Evolutionary conservation across 2,888 invertebrate species (phyloP), one percentile per base, ranked within the genome.

Genomic region (Magallana nippona): DNA sequence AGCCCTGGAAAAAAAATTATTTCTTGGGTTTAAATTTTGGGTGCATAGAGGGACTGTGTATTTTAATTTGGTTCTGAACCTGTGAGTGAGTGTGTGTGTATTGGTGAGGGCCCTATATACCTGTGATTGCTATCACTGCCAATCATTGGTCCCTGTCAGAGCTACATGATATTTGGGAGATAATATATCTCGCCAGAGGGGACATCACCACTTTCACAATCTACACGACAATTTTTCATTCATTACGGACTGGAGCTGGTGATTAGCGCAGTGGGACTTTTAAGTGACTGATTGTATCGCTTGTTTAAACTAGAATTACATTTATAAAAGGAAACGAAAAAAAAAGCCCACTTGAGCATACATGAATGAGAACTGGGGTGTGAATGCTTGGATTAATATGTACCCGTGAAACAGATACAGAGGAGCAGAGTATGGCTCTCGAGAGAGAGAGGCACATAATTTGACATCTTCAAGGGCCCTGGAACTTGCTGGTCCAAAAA

Each of bases 181-280:
- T 71, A 71, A 71, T 71, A 71, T 71, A 71, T 71, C 27, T 27
- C 22, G 71, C 71, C 71, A 27, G 32, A 71, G 32, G 71, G 71
- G 27, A 71, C 71, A 71, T 71, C 71, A 71, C 71, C 71, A 71
- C 71, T 71, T 71, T 71, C 27, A 71, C 71, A 71, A 71, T 71
- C 71, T 71, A 71, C 71, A 71, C 71, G 71, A 71, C 71, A 71
- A 71, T 71, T 71, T 71, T 71, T 22, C 71, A 71, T 71, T 71
- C 71, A 71, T 19, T 71, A 71, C 44, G 71, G 71, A 71, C 71
- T 71, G 32, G 15, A 71, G 27, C 22, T 32, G 32, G 71, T 32
- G 71, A 71, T 71, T 71, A 71, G 27, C 71, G 22, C 22, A 71
- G 71, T 71, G 15, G 71, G 71, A 71, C 71, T 71, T 71, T 71